Evolutionary conservation across 2,113 vertebrate genomes (phyloP).

Genomic region (Melanocharis versteri): DNA sequence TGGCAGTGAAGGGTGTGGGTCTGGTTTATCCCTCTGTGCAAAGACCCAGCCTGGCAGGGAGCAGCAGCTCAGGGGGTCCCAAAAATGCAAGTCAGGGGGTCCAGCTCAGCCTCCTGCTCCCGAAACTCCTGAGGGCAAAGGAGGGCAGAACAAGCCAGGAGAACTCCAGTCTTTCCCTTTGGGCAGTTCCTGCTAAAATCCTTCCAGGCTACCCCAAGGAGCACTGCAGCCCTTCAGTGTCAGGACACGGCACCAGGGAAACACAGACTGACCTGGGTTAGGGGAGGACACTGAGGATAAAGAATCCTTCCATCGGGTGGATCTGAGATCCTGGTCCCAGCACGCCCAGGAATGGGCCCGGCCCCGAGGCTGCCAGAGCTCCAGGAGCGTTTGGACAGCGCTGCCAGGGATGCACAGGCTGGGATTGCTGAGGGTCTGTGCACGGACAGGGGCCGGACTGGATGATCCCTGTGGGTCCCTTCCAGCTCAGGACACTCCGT

Average conservation of each 20-base stretch:
- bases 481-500: not conserved
- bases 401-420: not conserved
- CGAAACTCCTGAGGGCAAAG: not conserved
- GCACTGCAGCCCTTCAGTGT: not conserved
- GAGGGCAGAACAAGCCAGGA: not conserved
- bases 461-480: not conserved
- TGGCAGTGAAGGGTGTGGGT: not conserved
- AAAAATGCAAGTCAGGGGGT: not conserved
- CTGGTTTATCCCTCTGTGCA: not conserved
- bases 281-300: not conserved
- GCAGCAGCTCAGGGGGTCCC: not conserved
- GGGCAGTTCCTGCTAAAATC: not conserved
- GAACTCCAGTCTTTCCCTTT: not conserved
- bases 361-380: not conserved
- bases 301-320: too few relatives aligned
- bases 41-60: not conserved
- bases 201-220: not conserved
- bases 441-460: not conserved
- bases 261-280: not conserved
- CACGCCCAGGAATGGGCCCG: fast-evolving
- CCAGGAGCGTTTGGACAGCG: fast-evolving
- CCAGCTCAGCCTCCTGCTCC: not conserved
- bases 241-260: not conserved
- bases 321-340: not conserved
- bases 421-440: not conserved